A percentile compares a stretch with the other conserved stretches of the same genome.
phyloP scores from a whole-genome alignment of 1,140 invertebrate species.

The Calycopis cecrops region DNA sequence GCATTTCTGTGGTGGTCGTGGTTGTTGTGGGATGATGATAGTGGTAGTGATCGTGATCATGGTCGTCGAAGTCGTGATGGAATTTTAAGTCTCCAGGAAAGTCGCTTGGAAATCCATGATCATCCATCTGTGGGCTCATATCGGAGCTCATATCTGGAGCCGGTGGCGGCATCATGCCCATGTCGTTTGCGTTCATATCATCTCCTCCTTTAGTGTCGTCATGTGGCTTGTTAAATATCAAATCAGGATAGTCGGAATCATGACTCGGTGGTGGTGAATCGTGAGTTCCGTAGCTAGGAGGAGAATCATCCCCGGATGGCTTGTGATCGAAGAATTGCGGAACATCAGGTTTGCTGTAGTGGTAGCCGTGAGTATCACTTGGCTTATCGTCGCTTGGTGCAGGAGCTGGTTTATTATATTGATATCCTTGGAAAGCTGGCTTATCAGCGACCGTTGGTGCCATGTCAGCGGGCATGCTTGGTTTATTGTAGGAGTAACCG shows the following conservation, averaged over 20 bases:
- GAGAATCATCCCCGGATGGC: conserved; percentile 22
- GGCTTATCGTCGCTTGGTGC: conserved; percentile 25
- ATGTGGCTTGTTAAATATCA: conserved; percentile 49
- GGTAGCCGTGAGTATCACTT: conserved; percentile 46
- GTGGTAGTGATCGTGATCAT: conserved; percentile 54
- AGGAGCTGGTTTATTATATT: conserved; percentile 45
- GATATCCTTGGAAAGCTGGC: conserved; percentile 50
- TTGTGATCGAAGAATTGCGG: conserved; percentile 23
- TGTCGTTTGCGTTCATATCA: conserved; percentile 40
- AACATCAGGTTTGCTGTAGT: conserved; percentile 45
- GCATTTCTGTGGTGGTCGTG: conserved; percentile 77
- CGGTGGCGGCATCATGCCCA: conserved; percentile 49
- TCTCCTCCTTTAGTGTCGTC: conserved; percentile 33
- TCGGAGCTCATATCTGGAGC: conserved; percentile 34
- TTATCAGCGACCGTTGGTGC: conserved; percentile 32
- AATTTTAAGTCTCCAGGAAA: conserved; percentile 70
- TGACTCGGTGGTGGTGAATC: conserved; percentile 30
- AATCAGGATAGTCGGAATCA: conserved; percentile 46
- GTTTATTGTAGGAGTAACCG: conserved; percentile 57
- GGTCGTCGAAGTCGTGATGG: conserved; percentile 65
- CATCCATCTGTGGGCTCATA: conserved; percentile 40
- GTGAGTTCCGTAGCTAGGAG: conserved; percentile 25
- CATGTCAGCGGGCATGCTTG: conserved; percentile 31
- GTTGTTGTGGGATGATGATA: conserved; percentile 68
- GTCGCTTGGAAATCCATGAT: conserved; percentile 60